Base-by-base conservation (phyloP, 2,797 vertebrate genomes). In the Labroides dimidiatus region DNA sequence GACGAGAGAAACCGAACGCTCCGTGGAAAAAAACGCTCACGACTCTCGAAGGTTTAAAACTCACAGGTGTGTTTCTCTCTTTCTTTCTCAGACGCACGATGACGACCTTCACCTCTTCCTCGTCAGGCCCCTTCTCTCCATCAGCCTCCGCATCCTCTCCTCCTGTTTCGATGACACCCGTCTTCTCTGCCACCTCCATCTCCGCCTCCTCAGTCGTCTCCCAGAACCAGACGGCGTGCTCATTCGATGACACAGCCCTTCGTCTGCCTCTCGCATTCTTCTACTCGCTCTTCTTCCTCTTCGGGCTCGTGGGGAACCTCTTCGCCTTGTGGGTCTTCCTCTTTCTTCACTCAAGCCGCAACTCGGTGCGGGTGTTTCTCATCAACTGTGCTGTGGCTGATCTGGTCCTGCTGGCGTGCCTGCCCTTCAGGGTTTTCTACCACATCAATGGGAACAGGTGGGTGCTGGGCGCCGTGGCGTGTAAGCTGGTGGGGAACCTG, bases 291-390 rank as follows among this genome's bases (percentile, higher is more conserved):
- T 93, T 98, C 89, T 98, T 99, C 84, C 10, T 96, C 0, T 11
- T 96, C 20, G 98, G 97, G 61, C 86, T 98, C 4, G 67, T 76
- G 70, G 96, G 97, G 17, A 99, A 99, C 85, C 83, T 94, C 54
- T 93, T 95, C 24, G 97, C 97, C 43, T 86, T 99, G 16, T 97
- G 96, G 91, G 95, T 98, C 47, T 99, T 99, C 89, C 76, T 97
- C 13, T 88, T 88, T 52, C 80, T 97, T 19, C 93, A 95, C 17
- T 85, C 88, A 1, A 96, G 95, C 60, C 95, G 89, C 83, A 99
- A 98, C 88, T 99, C 97, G 0, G 95, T 99, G 72, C 94, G 95
- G 30, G 89, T 98, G 66, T 96, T 98, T 75, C 93, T 99, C 66
- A 94, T 99, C 69, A 99, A 99, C 2, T 94, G 97, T 4, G 96